Percentiles rank a stretch among this genome's conserved stretches.
phyloP scores from a whole-genome alignment of 2,888 invertebrate genomes.

The Bellardia pandia region DNA sequence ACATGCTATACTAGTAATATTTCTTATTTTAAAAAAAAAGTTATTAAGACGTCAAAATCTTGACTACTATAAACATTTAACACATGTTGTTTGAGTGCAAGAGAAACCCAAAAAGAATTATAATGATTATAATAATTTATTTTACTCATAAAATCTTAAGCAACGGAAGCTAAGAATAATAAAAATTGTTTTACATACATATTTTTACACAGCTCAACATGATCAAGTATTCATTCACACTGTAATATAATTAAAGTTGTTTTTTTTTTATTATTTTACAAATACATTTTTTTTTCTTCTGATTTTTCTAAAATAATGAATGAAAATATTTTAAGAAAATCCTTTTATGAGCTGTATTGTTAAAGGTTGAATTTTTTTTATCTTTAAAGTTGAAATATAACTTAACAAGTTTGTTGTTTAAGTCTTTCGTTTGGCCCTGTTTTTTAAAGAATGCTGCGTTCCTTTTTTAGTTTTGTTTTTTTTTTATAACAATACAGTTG shows the following conservation, averaged over 20 bases:
- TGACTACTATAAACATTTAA: slow-evolving; percentile 27
- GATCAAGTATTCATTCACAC: not conserved
- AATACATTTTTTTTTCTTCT: not conserved
- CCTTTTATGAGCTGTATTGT: slow-evolving; percentile 21
- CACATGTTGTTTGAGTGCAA: slow-evolving; percentile 13
- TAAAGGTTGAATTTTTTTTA: not conserved
- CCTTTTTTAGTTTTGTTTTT: slow-evolving; percentile 6
- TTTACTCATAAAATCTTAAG: slow-evolving; percentile 44
- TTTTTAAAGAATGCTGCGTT: not conserved
- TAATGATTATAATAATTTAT: slow-evolving; percentile 55
- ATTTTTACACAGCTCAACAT: not conserved
- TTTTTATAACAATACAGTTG: slow-evolving; percentile 23
- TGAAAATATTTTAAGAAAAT: slow-evolving; percentile 38
- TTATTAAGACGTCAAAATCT: slow-evolving; percentile 52
- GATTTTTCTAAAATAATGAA: slow-evolving; percentile 32
- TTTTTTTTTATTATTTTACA: slow-evolving; percentile 8
- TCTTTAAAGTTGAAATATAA: not conserved
- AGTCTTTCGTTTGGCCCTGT: slow-evolving; percentile 46
- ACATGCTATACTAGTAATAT: not conserved
- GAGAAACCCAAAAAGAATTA: slow-evolving; percentile 18
- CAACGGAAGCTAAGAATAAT: slow-evolving; percentile 53
- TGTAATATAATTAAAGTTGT: slow-evolving; percentile 5
- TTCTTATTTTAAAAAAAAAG: not conserved
- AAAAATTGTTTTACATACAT: slow-evolving; percentile 41
- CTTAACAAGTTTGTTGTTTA: slow-evolving; percentile 66